Conservation (phyloP, 2,113 vertebrate species). For the Diadophis punctatus region DNA sequence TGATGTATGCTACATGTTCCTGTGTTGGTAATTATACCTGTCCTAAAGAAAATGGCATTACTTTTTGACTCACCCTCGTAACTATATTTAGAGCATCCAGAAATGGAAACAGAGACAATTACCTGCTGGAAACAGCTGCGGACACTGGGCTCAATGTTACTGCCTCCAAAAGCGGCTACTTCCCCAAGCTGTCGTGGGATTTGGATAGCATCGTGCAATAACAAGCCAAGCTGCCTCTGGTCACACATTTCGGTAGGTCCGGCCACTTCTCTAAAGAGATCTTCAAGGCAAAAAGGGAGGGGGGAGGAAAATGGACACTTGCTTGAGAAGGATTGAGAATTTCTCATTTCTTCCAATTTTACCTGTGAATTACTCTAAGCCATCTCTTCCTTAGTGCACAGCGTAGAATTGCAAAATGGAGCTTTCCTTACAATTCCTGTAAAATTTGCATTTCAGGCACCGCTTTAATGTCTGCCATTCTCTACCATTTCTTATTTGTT, state of each 20-base stretch:
- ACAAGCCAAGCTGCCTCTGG: slow-evolving; percentile 89
- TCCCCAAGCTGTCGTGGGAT: slow-evolving; percentile 93
- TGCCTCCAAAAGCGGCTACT: slow-evolving; percentile 94
- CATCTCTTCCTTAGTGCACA: not conserved
- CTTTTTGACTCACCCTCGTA: no score
- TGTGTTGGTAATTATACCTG: no score
- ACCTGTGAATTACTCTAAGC: not conserved
- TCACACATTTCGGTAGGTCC: slow-evolving; percentile 88
- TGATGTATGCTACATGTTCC: no score
- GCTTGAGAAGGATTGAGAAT: not conserved
- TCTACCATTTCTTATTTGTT: not conserved
- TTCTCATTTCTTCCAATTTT: not conserved
- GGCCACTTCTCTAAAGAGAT: slow-evolving; percentile 90
- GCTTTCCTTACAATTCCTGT: not conserved
- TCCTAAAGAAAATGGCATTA: no score
- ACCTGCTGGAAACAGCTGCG: slow-evolving; percentile 97
- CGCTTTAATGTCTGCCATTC: not conserved
- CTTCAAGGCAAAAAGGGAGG: slow-evolving; percentile 54
- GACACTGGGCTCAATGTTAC: slow-evolving; percentile 96
- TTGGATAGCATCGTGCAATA: slow-evolving; percentile 94
- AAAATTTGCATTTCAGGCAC: not conserved
- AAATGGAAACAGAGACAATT: not conserved
- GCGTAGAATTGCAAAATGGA: not conserved
- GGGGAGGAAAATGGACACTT: not conserved
- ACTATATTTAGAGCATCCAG: not conserved